Percentiles rank a stretch among this genome's conserved stretches.
These are phyloP conservation scores for Chinchilla lanigera DNA, from an alignment of 2,113 vertebrate species.

Conservation along the genomic window DNA sequence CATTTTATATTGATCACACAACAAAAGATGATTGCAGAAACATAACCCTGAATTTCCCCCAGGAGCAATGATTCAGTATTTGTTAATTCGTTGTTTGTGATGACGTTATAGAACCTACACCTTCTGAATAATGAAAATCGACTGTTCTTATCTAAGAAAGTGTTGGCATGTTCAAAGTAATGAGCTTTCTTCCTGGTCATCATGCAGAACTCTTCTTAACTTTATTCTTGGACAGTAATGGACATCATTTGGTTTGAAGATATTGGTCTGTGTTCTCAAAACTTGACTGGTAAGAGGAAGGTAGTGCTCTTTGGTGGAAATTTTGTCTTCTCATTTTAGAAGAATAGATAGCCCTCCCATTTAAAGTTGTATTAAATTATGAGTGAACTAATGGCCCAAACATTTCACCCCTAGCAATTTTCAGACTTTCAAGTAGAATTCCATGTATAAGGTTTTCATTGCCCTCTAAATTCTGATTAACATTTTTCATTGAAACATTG, in stretches of 20 bases:
- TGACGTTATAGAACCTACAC: neutral
- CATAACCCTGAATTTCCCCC: neutral
- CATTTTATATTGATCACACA: neutral
- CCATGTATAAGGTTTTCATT: neutral
- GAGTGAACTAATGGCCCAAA: neutral
- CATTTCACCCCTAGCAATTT: neutral
- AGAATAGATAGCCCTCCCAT: neutral
- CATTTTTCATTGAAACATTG: constrained; percentile 37
- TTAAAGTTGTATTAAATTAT: constrained; percentile 1
- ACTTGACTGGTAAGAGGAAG: neutral
- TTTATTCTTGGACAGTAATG: neutral
- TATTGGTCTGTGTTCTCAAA: neutral
- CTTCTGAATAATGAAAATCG: neutral
- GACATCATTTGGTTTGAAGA: neutral
- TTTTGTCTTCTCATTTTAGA: neutral
- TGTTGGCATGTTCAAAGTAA: neutral
- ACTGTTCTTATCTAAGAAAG: neutral
- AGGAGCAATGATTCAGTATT: constrained; percentile 24
- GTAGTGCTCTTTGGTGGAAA: neutral
- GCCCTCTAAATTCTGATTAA: constrained; percentile 51
- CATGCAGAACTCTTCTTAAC: neutral
- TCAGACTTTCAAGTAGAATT: constrained; percentile 42
- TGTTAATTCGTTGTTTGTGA: neutral
- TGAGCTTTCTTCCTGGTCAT: neutral
- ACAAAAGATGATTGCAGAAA: neutral